Conservation (phyloP, 92 coral and sea anemone species). For the Epizoanthus illoricatus region DNA sequence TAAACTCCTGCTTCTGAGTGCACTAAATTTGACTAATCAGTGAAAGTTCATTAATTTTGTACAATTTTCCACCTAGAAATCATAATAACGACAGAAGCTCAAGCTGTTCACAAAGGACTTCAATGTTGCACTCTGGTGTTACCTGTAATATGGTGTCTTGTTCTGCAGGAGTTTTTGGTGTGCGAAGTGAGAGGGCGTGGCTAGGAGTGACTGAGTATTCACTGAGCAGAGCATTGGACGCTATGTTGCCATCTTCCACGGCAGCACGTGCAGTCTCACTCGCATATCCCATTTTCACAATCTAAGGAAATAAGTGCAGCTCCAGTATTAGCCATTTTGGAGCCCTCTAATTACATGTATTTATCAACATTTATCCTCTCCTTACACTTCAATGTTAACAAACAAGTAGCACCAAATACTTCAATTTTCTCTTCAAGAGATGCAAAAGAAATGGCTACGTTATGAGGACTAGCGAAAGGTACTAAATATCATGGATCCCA, state of each 20-base stretch:
- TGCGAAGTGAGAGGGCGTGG: constrained; percentile 74
- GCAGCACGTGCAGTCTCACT: constrained; percentile 94
- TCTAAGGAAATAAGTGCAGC: constrained; percentile 45
- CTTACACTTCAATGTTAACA: too few relatives aligned
- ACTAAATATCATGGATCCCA: too few relatives aligned
- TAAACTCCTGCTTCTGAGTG: too few relatives aligned
- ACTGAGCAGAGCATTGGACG: constrained; percentile 86
- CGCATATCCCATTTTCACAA: constrained; percentile 97
- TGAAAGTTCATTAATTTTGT: background rate
- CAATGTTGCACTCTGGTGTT: background rate
- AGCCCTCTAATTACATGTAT: too few relatives aligned
- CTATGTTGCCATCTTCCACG: constrained; percentile 83
- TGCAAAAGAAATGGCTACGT: too few relatives aligned
- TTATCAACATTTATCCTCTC: too few relatives aligned
- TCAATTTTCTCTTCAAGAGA: background rate
- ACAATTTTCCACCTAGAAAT: background rate
- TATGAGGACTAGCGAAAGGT: too few relatives aligned
- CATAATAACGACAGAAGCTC: too few relatives aligned
- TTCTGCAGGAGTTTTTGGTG: constrained; percentile 96
- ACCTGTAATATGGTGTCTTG: constrained; percentile 95
- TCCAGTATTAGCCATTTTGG: background rate
- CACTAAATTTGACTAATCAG: background rate
- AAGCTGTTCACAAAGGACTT: too few relatives aligned
- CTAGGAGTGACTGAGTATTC: constrained; percentile 96
- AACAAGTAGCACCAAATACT: too few relatives aligned